Evolutionary conservation across 2,113 vertebrate species (phyloP), one percentile per base, ranked within the genome.

Genomic region (Pelecanus crispus): DNA sequence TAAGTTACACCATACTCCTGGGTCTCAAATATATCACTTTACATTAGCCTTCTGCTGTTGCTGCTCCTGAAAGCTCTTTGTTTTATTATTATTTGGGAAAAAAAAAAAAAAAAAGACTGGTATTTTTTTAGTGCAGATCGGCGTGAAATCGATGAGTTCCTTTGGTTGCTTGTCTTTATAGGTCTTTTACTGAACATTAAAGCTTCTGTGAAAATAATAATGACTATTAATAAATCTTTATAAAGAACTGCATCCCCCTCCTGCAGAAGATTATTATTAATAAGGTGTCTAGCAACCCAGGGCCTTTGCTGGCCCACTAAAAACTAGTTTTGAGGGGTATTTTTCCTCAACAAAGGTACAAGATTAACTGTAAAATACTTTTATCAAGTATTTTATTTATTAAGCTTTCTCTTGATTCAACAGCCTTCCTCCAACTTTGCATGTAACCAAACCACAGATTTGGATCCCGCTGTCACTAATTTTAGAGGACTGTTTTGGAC

Each of bases 21-120:
- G 95, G 97, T 96, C 98, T 98, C 97, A 97, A 98, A 98, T 98
- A 98, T 97, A 98, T 98, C 98, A 98, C 97, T 98, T 98, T 98
- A 98, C 97, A 98, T 97, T 97, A 94, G 95, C 91, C 96, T 97
- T 96, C 96, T 97, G 96, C 97, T 94, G 90, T 84, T 86, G 96
- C 95, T 96, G 95, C 97, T 97, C 96, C 98, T 97, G 98, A 98
- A 98, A 98, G 97, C 97, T 97, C 97, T 98, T 98, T 98, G 96
- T 98, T 98, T 98, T 97, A 97, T 97, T 97, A 97, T 96, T 97
- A 97, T 97, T 97, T 67, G 85, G 14, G 13, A 42, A 81, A 81
- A 29, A 66, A 26, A 26, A 16, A 42, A 8, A 38, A 79, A 79
- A 72, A 19, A 6, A 15, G 3, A 1, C 21, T 52, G 34, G 31